These are phyloP conservation scores for Caenorhabditis imperialis DNA, from an alignment of 2,888 invertebrate genomes.

Conservation along the genomic window DNA sequence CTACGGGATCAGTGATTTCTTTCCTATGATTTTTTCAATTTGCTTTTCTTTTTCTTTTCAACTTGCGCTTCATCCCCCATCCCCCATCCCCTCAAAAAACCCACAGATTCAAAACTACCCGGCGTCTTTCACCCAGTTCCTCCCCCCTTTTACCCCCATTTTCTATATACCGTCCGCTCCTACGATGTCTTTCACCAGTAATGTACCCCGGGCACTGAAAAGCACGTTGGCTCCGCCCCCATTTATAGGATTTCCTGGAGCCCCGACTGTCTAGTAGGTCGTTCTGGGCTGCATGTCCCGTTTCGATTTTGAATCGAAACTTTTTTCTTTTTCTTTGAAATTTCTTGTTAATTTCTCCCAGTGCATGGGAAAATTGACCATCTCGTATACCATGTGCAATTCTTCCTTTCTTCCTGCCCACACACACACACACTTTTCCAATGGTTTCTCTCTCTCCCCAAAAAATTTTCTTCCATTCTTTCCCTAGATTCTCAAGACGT, in stretches of 20 bases:
- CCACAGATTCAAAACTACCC: constrained; percentile 40
- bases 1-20: constrained; percentile 39
- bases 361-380: too few relatives aligned
- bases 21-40: too few relatives aligned
- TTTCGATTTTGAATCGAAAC: too few relatives aligned
- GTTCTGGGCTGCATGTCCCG: constrained; percentile 12
- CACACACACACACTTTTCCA: too few relatives aligned
- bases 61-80: background rate
- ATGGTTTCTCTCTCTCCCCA: too few relatives aligned
- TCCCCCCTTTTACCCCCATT: background rate
- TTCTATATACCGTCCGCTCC: too few relatives aligned
- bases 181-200: constrained; percentile 14
- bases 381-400: constrained; percentile 11
- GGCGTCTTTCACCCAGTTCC: constrained; percentile 48
- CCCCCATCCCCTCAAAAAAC: background rate
- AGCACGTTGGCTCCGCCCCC: constrained; percentile 4
- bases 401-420: background rate
- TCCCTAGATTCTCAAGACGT: background rate
- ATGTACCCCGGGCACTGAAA: constrained; percentile 12
- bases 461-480: too few relatives aligned
- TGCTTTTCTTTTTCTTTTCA: background rate
- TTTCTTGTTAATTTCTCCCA: too few relatives aligned
- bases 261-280: constrained; percentile 15
- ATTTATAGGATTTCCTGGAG: constrained; percentile 20
- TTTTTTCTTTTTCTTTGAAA: too few relatives aligned